Evolutionary conservation across 2,113 vertebrate genomes (phyloP).

Genomic region (Coracopsis vasa): DNA sequence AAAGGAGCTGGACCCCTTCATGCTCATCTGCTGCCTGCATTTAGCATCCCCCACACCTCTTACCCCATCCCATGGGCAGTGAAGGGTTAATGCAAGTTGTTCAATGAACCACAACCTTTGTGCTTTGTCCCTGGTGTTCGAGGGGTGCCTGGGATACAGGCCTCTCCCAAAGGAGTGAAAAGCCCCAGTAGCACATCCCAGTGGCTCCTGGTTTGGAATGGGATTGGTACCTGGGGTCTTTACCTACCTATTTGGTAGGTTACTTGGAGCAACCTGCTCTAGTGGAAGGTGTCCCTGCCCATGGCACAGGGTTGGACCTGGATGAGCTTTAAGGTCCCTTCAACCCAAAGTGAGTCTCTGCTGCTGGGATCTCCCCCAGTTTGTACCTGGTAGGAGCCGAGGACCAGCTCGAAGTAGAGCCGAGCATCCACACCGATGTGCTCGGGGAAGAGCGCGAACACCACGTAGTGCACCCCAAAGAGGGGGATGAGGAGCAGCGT

Average conservation of each 20-base stretch:
- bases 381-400: conserved; percentile 66
- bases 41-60: not conserved
- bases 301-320: not conserved
- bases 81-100: not conserved
- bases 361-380: not conserved
- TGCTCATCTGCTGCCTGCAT: not conserved
- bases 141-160: not conserved
- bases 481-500: conserved; percentile 70
- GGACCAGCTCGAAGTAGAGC: conserved; percentile 66
- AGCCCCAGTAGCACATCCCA: not conserved
- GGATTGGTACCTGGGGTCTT: not conserved
- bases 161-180: not conserved
- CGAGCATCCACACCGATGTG: conserved; percentile 6
- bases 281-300: not conserved
- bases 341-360: not conserved
- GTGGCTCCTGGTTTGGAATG: not conserved
- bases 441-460: conserved; percentile 47
- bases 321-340: not conserved
- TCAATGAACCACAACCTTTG: not conserved
- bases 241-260: not conserved
- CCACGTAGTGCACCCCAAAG: conserved; percentile 66
- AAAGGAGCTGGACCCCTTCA: not conserved
- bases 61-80: rapidly evolving
- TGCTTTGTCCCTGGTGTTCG: not conserved
- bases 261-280: not conserved